Conservation (phyloP, 2,113 vertebrate species). For the Archilochus colubris region DNA sequence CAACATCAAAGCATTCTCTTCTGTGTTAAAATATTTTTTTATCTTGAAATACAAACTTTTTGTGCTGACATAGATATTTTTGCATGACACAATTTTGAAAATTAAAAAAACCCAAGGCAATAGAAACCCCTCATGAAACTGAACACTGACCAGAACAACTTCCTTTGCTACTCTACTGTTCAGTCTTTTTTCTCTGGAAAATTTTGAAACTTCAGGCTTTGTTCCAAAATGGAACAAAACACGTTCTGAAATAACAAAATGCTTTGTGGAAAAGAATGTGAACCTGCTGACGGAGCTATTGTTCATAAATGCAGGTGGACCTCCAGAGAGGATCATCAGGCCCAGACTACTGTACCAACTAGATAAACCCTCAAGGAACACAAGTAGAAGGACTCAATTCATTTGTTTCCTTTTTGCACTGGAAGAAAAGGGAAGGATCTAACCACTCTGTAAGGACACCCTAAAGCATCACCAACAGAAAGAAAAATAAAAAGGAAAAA, state of each 20-base stretch:
- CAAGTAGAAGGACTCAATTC: not conserved
- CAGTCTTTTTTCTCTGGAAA: not conserved
- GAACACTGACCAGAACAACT: not conserved
- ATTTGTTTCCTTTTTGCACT: not conserved
- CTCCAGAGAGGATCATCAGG: not conserved
- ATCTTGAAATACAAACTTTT: constrained; percentile 56
- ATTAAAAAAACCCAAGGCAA: not conserved
- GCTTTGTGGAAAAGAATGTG: constrained; percentile 9
- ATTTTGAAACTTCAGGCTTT: not conserved
- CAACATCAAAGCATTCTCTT: constrained; percentile 60
- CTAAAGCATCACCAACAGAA: not conserved
- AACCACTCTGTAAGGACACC: not conserved
- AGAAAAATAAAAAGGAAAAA: not conserved
- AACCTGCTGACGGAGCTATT: not conserved
- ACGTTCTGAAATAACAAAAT: not conserved
- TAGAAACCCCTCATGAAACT: not conserved
- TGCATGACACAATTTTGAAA: constrained; percentile 12
- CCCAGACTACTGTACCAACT: not conserved
- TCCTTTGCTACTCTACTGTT: not conserved
- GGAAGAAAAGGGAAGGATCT: not conserved
- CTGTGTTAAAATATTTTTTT: constrained; percentile 49
- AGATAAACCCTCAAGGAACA: not conserved
- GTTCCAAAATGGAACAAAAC: constrained; percentile 21
- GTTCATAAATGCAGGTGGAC: not conserved
- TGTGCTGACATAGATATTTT: constrained; percentile 45